Percentiles rank a stretch among this genome's conserved stretches.
Evolutionary conservation across 2,113 vertebrate genomes (phyloP).

Genomic region (Coracopsis vasa): DNA sequence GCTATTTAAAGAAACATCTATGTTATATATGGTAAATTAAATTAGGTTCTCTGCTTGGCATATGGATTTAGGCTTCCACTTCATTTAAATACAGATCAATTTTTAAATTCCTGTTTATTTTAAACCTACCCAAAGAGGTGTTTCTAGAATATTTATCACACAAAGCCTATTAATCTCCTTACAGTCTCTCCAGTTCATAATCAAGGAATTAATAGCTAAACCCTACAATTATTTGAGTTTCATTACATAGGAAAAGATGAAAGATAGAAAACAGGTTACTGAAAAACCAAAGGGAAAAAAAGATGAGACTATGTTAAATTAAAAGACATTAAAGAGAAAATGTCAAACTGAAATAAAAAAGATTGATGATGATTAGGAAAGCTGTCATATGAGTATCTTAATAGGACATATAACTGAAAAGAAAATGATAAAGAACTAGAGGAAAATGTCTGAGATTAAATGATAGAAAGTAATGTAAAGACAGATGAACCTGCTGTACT

Average conservation of each 20-base stretch:
- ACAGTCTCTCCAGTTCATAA: constrained; percentile 36
- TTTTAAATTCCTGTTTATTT: constrained; percentile 54
- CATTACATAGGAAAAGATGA: constrained; percentile 61
- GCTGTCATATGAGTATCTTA: constrained; percentile 30
- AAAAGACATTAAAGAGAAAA: constrained; percentile 61
- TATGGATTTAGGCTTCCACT: neutral
- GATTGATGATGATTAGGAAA: constrained; percentile 38
- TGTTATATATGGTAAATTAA: constrained; percentile 7
- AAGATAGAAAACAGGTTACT: constrained; percentile 43
- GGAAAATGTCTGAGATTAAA: constrained; percentile 57
- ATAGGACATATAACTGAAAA: constrained; percentile 41
- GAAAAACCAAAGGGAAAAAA: constrained; percentile 23
- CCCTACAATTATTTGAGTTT: constrained; percentile 55
- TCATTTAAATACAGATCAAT: constrained; percentile 32
- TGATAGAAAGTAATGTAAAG: neutral
- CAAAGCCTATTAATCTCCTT: constrained; percentile 47
- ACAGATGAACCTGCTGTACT: constrained; percentile 18
- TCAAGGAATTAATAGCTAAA: constrained; percentile 15
- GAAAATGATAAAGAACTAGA: constrained; percentile 43
- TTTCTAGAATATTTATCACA: constrained; percentile 7
- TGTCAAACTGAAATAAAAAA: constrained; percentile 67
- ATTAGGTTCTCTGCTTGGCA: constrained; percentile 19
- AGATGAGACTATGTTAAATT: constrained; percentile 43
- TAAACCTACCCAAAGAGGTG: neutral
- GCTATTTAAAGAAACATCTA: neutral